A percentile compares a stretch with the other conserved stretches of the same genome.
These are phyloP conservation scores for Onychostoma macrolepis DNA, from an alignment of 2,113 vertebrate genomes.

Conservation along the genomic window DNA sequence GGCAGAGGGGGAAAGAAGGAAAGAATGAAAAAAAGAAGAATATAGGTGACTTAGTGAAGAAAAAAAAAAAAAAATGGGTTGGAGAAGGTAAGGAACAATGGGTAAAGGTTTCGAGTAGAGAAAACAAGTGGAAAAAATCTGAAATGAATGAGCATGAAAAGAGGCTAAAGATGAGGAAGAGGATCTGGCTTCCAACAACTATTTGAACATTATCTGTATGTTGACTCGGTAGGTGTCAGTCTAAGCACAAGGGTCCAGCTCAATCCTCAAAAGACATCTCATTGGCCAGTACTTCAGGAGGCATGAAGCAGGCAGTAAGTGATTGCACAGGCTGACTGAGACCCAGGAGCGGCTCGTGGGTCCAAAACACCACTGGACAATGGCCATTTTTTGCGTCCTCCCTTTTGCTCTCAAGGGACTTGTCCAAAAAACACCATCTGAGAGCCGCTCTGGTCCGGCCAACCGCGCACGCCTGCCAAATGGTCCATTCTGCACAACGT, in stretches of 20 bases:
- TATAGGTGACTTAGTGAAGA: background rate
- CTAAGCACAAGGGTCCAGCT: conserved; percentile 20
- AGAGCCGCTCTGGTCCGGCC: conserved; percentile 43
- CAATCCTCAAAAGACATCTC: conserved; percentile 19
- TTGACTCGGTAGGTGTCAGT: background rate
- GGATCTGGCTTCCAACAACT: background rate
- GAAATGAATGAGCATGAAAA: background rate
- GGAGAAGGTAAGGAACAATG: background rate
- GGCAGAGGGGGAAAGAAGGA: conserved; percentile 13
- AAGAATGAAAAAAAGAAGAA: background rate
- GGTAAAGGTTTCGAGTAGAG: background rate
- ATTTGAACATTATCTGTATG: conserved; percentile 7
- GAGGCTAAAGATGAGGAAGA: background rate
- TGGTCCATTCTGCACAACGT: conserved; percentile 39
- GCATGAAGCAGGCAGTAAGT: conserved; percentile 27
- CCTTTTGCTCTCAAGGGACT: conserved; percentile 57
- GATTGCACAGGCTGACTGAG: conserved; percentile 41
- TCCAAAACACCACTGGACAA: conserved; percentile 47
- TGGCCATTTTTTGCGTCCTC: conserved; percentile 39
- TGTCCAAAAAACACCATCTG: conserved; percentile 58
- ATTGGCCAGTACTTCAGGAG: conserved; percentile 37
- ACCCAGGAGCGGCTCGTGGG: conserved; percentile 44
- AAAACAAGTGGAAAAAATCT: background rate
- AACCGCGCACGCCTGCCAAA: conserved; percentile 27
- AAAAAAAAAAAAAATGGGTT: background rate